phyloP scores from a whole-genome alignment of 2,888 invertebrate genomes.

The Steinernema carpocapsae region DNA sequence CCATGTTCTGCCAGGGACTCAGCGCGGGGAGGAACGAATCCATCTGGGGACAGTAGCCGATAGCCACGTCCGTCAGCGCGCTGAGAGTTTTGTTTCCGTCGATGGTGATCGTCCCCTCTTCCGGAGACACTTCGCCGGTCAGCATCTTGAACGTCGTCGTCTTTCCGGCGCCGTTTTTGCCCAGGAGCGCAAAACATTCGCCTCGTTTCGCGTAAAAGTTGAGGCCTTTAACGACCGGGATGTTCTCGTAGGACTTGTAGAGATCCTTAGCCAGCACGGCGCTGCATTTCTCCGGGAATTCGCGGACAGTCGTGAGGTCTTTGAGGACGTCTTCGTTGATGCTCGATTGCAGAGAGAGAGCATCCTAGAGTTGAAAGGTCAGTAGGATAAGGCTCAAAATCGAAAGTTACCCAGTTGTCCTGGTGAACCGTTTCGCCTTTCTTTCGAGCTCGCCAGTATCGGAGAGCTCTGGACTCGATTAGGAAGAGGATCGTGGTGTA shows the following conservation, averaged over 20 bases:
- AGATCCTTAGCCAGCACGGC: conserved; percentile 47
- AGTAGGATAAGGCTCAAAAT: no score
- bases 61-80: conserved; percentile 28
- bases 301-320: conserved; percentile 43
- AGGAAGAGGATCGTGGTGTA: conserved; percentile 50
- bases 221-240: conserved; percentile 53
- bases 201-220: conserved; percentile 57
- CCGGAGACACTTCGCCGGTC: conserved; percentile 53
- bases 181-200: conserved; percentile 66
- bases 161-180: conserved; percentile 63
- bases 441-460: conserved; percentile 22
- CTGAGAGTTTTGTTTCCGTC: conserved; percentile 47
- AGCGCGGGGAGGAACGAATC: conserved; percentile 62
- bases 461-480: conserved; percentile 51
- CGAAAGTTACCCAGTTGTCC: conserved; percentile 34
- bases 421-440: background rate
- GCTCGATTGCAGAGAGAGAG: background rate
- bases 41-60: conserved; percentile 67
- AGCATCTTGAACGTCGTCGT: conserved; percentile 67
- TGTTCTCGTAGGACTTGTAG: conserved; percentile 47
- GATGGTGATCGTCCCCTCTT: conserved; percentile 51
- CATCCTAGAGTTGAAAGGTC: background rate
- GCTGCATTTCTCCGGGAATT: conserved; percentile 38
- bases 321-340: conserved; percentile 49
- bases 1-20: conserved; percentile 60